phyloP scores from a whole-genome alignment of 2,888 invertebrate genomes.

The Sialis fuliginosa region DNA sequence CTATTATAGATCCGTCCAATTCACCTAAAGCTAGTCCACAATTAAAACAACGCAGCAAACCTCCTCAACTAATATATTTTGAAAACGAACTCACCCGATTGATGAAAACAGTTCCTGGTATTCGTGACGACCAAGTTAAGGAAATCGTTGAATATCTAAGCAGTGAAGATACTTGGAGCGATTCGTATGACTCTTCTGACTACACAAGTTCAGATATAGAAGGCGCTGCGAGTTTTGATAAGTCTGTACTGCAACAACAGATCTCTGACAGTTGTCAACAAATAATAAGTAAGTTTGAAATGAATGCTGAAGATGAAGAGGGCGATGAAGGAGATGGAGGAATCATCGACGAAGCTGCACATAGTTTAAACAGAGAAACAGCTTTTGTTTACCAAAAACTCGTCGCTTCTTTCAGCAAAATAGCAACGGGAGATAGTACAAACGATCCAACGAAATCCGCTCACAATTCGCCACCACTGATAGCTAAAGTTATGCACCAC shows the following conservation, averaged over 20 bases:
- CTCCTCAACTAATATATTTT: slow-evolving; percentile 73
- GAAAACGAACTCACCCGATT: slow-evolving; percentile 76
- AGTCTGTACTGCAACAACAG: slow-evolving; percentile 61
- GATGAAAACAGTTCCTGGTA: slow-evolving; percentile 87
- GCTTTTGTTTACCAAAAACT: slow-evolving; percentile 75
- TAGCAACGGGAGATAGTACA: slow-evolving; percentile 36
- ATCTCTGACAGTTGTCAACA: slow-evolving; percentile 78
- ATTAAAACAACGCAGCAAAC: slow-evolving; percentile 47
- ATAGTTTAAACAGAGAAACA: slow-evolving; percentile 45
- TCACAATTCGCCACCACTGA: slow-evolving; percentile 62
- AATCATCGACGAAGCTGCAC: slow-evolving; percentile 27
- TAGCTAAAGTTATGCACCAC: slow-evolving; percentile 84
- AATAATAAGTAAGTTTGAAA: slow-evolving; percentile 73
- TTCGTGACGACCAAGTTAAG: slow-evolving; percentile 75
- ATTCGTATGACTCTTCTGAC: slow-evolving; percentile 83
- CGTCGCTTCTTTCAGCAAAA: slow-evolving; percentile 67
- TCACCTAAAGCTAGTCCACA: slow-evolving; percentile 27
- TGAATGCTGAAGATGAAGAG: slow-evolving; percentile 35
- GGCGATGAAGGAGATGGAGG: slow-evolving; percentile 32
- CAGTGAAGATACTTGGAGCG: slow-evolving; percentile 86
- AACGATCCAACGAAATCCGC: slow-evolving; percentile 26
- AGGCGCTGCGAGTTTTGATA: slow-evolving; percentile 35
- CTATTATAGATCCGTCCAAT: slow-evolving; percentile 18
- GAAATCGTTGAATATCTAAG: slow-evolving; percentile 86
- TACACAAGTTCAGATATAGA: slow-evolving; percentile 80